These are phyloP conservation scores for Alethe diademata DNA, from an alignment of 2,113 vertebrate species.

Conservation along the genomic window DNA sequence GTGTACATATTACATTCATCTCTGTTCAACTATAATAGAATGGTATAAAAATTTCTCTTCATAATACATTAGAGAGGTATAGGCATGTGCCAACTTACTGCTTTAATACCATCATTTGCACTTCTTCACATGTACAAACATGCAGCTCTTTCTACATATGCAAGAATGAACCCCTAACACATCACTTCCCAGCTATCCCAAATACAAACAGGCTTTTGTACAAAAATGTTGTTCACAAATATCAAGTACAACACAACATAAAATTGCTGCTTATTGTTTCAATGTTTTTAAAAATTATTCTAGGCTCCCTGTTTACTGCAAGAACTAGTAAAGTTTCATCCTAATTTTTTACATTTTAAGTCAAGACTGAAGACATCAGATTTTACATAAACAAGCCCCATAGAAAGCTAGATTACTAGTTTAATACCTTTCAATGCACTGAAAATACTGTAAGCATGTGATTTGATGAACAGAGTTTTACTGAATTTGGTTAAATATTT, in stretches of 20 bases:
- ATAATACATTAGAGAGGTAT: background rate
- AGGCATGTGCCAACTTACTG: background rate
- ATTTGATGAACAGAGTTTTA: constrained; percentile 64
- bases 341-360: background rate
- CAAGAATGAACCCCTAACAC: background rate
- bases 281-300: background rate
- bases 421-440: constrained; percentile 35
- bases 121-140: background rate
- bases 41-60: background rate
- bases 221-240: background rate
- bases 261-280: background rate
- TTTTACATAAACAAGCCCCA: background rate
- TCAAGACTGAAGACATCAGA: background rate
- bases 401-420: background rate
- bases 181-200: background rate
- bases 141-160: rapidly evolving
- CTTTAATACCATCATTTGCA: background rate
- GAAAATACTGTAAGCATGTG: constrained; percentile 50
- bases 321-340: background rate
- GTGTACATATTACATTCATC: background rate
- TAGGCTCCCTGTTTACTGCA: background rate
- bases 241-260: background rate
- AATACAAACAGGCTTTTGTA: background rate
- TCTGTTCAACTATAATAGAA: background rate
- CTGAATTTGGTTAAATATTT: constrained; percentile 69